Evolutionary conservation across 2,797 vertebrate species (phyloP).

Genomic region (Etheostoma nigrum): DNA sequence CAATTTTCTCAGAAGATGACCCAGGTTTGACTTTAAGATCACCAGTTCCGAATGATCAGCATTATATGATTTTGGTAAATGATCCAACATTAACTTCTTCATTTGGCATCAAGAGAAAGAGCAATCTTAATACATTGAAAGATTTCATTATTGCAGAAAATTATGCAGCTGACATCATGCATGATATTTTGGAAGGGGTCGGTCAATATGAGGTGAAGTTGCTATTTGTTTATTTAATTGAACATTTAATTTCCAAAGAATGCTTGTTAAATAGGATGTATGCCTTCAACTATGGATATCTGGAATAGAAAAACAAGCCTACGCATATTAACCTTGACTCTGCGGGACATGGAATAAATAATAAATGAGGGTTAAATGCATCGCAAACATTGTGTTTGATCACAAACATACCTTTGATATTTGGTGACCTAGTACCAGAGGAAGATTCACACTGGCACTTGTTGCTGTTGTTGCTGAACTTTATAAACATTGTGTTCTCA

Average conservation of each 20-base stretch:
- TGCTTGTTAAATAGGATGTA: slow-evolving; percentile 6
- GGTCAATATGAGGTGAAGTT: slow-evolving; percentile 30
- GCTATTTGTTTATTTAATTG: slow-evolving; percentile 7
- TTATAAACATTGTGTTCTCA: too few species aligned
- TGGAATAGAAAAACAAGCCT: slow-evolving; percentile 8
- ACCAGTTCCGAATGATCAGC: slow-evolving; percentile 2
- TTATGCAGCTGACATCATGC: slow-evolving; percentile 32
- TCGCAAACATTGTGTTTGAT: slow-evolving; percentile 3
- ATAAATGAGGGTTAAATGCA: background rate
- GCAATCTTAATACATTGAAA: background rate
- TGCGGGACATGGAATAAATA: background rate
- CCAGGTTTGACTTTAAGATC: slow-evolving; percentile 18
- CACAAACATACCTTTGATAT: slow-evolving; percentile 1
- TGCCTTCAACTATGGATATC: slow-evolving; percentile 15
- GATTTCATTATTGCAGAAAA: slow-evolving; percentile 25
- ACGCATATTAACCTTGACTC: too few species aligned
- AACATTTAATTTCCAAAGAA: slow-evolving; percentile 33
- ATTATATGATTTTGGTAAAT: background rate
- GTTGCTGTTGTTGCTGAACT: too few species aligned
- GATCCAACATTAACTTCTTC: slow-evolving; percentile 3
- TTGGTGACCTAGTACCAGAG: background rate
- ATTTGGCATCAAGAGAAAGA: slow-evolving; percentile 22
- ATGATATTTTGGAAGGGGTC: slow-evolving; percentile 31
- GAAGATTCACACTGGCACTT: too few species aligned
- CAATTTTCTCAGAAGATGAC: slow-evolving; percentile 15